A percentile compares a stretch with the other conserved stretches of the same genome.
Evolutionary conservation across 2,888 invertebrate species (phyloP).

Genomic region (Onthophagus sagittarius): DNA sequence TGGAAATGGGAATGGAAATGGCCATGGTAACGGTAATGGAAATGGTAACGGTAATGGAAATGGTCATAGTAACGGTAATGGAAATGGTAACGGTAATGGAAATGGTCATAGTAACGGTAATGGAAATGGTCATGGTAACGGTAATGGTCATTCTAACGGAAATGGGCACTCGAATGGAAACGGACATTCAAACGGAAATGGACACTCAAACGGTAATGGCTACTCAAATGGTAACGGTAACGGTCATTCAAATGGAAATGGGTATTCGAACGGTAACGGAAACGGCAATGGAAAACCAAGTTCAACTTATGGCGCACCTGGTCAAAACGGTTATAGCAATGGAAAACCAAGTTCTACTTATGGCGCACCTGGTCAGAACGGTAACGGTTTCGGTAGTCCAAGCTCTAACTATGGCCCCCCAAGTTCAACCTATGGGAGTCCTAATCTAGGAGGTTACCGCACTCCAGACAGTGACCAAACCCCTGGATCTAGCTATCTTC

Average conservation of each 20-base stretch:
- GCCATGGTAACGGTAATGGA: slow-evolving; percentile 31
- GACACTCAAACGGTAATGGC: slow-evolving; percentile 27
- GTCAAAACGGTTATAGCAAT: slow-evolving; percentile 26
- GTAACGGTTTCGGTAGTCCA: slow-evolving; percentile 27
- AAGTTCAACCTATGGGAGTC: slow-evolving; percentile 30
- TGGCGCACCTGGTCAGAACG: slow-evolving; percentile 43
- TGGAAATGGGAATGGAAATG: slow-evolving; percentile 28
- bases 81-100: slow-evolving; percentile 37
- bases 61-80: slow-evolving; percentile 31
- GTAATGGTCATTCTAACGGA: slow-evolving; percentile 28
- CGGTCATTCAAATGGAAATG: slow-evolving; percentile 23
- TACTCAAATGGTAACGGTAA: slow-evolving; percentile 30
- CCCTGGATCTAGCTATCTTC: slow-evolving; percentile 10
- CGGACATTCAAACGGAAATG: slow-evolving; percentile 20
- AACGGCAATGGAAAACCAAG: slow-evolving; percentile 32
- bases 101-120: slow-evolving; percentile 24
- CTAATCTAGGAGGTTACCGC: slow-evolving; percentile 15
- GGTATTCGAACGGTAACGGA: slow-evolving; percentile 32
- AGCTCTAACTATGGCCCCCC: slow-evolving; percentile 32
- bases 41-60: slow-evolving; percentile 39
- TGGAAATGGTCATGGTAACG: slow-evolving; percentile 29
- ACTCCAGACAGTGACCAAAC: slow-evolving; percentile 7
- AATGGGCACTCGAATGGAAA: slow-evolving; percentile 24
- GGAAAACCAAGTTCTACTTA: slow-evolving; percentile 35
- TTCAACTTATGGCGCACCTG: slow-evolving; percentile 33